Conservation (phyloP, 2,888 invertebrate species). For the Dryadula phaetusa region DNA sequence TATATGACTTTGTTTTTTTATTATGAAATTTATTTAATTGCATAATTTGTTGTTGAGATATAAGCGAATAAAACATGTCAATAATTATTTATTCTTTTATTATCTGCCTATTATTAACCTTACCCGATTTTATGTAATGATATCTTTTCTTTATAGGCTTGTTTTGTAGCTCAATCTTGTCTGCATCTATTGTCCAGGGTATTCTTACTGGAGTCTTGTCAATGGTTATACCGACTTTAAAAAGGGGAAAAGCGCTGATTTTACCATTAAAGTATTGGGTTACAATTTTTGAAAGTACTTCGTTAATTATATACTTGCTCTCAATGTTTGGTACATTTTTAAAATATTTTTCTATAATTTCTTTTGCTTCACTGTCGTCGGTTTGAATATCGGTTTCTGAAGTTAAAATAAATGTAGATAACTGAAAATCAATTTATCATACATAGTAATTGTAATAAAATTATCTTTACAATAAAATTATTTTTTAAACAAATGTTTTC, state of each 20-base stretch:
- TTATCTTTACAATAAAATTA: no score
- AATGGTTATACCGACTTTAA: constrained; percentile 66
- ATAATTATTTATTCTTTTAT: constrained; percentile 7
- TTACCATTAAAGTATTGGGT: constrained; percentile 63
- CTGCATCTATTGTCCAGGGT: constrained; percentile 63
- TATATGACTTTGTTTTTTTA: background rate
- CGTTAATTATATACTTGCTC: constrained; percentile 64
- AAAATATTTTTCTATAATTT: constrained; percentile 59
- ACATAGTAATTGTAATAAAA: no score
- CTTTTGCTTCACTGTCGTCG: constrained; percentile 55
- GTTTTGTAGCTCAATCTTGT: constrained; percentile 40
- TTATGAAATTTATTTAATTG: background rate
- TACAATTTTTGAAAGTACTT: constrained; percentile 63
- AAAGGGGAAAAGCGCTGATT: constrained; percentile 68
- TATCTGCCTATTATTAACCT: constrained; percentile 34
- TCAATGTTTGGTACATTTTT: constrained; percentile 62
- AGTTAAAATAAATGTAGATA: constrained; percentile 29
- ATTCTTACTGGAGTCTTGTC: constrained; percentile 71
- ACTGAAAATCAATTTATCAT: no score
- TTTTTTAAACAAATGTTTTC: no score
- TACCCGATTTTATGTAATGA: constrained; percentile 48
- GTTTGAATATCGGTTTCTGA: constrained; percentile 48
- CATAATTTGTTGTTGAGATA: background rate
- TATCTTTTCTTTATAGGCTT: constrained; percentile 47
- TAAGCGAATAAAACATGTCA: constrained; percentile 8